Percentiles rank a stretch among this genome's conserved stretches.
Evolutionary conservation across 1,140 invertebrate species (phyloP).

Genomic region (Nymphalis io): DNA sequence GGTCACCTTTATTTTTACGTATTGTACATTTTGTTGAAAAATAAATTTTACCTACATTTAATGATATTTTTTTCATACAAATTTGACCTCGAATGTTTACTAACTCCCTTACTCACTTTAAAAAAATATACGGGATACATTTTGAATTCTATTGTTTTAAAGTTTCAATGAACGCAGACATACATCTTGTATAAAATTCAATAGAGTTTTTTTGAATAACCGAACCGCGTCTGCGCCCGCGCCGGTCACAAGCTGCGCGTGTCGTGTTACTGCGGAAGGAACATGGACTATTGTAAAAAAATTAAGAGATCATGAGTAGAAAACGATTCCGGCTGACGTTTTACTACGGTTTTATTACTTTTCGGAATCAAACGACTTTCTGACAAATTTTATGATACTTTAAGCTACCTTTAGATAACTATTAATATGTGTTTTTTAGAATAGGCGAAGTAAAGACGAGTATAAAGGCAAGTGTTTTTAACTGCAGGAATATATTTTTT

Average conservation of each 20-base stretch:
- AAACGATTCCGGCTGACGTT: background rate
- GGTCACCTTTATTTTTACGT: no score
- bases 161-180: background rate
- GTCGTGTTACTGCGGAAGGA: conserved; percentile 20
- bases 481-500: no score
- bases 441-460: background rate
- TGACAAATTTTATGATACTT: background rate
- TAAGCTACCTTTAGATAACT: background rate
- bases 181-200: background rate
- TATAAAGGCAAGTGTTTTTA: no score
- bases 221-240: background rate
- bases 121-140: no score
- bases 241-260: conserved; percentile 12
- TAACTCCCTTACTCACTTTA: no score
- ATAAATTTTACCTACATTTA: no score
- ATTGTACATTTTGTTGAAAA: no score
- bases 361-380: background rate
- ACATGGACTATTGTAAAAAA: conserved; percentile 8
- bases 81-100: no score
- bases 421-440: no score
- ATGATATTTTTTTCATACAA: no score
- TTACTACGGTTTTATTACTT: background rate
- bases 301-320: conserved; percentile 20
- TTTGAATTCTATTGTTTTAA: background rate
- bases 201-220: background rate